phyloP scores from a whole-genome alignment of 2,888 invertebrate species.

The Cosmia pyralina region DNA sequence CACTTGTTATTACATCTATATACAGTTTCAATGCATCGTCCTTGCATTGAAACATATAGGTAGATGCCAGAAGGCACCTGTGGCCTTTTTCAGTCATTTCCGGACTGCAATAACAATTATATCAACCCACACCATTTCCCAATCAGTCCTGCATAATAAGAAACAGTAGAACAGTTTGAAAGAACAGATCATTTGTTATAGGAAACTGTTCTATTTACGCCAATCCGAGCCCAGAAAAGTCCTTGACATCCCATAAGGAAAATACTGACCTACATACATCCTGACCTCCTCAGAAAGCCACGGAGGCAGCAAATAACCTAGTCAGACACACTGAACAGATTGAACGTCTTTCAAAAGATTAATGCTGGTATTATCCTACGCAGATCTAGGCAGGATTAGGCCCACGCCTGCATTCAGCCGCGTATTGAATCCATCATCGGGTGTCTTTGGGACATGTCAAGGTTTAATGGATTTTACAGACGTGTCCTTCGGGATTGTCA shows the following conservation, averaged over 20 bases:
- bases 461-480: constrained; percentile 37
- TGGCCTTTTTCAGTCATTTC: constrained; percentile 37
- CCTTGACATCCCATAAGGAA: constrained; percentile 57
- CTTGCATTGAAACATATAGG: no score
- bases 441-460: constrained; percentile 49
- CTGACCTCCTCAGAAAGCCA: constrained; percentile 38
- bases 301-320: constrained; percentile 19
- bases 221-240: constrained; percentile 34
- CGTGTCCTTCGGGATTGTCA: constrained; percentile 37
- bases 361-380: constrained; percentile 69
- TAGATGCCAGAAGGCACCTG: constrained; percentile 13
- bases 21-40: constrained; percentile 18
- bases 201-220: constrained; percentile 27
- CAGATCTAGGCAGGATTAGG: constrained; percentile 69
- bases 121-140: constrained; percentile 26
- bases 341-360: constrained; percentile 47
- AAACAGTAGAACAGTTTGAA: background rate
- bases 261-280: constrained; percentile 58
- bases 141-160: background rate
- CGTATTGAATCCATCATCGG: constrained; percentile 47
- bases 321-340: constrained; percentile 50
- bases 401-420: constrained; percentile 64
- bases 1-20: constrained; percentile 1
- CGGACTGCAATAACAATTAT: constrained; percentile 34
- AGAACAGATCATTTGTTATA: constrained; percentile 3